A percentile compares a stretch with the other conserved stretches of the same genome.
phyloP scores from a whole-genome alignment of 2,888 invertebrate species.

The Lapara coniferarum region DNA sequence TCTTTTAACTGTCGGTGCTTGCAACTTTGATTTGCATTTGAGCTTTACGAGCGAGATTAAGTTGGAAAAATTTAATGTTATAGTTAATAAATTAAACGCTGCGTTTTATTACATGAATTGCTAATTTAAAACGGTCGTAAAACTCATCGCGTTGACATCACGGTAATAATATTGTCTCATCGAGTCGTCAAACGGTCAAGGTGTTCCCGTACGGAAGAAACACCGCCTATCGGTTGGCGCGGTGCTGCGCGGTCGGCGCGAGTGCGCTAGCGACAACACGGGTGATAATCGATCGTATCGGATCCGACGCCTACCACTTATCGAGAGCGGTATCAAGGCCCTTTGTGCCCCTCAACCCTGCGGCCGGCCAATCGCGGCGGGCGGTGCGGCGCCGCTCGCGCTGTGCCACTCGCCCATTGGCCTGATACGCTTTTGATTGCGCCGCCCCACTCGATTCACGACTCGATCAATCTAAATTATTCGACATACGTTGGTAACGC shows the following conservation, averaged over 20 bases:
- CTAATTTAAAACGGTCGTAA: constrained; percentile 18
- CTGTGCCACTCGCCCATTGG: constrained; percentile 67
- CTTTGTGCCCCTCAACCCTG: constrained; percentile 73
- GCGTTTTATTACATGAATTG: constrained; percentile 40
- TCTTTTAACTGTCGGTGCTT: constrained; percentile 65
- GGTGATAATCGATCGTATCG: constrained; percentile 77
- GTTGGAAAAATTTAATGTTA: constrained; percentile 42
- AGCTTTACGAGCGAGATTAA: constrained; percentile 65
- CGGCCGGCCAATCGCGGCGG: constrained; percentile 66
- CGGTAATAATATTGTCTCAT: constrained; percentile 25
- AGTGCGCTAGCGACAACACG: constrained; percentile 47
- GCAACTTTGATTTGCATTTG: constrained; percentile 64
- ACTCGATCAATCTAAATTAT: constrained; percentile 81
- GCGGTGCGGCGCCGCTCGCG: constrained; percentile 43
- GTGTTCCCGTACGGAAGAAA: background rate
- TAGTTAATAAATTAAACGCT: constrained; percentile 34
- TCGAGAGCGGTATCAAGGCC: constrained; percentile 80
- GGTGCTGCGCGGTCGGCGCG: constrained; percentile 3
- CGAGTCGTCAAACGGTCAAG: constrained; percentile 14
- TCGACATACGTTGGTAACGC: constrained; percentile 63
- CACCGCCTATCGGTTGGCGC: constrained; percentile 1
- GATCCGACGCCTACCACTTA: constrained; percentile 77
- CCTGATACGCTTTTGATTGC: constrained; percentile 81
- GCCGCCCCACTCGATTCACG: constrained; percentile 78
- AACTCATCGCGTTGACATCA: constrained; percentile 14